Evolutionary conservation across 2,888 invertebrate species (phyloP).

Genomic region (Sussaba pulchella): DNA sequence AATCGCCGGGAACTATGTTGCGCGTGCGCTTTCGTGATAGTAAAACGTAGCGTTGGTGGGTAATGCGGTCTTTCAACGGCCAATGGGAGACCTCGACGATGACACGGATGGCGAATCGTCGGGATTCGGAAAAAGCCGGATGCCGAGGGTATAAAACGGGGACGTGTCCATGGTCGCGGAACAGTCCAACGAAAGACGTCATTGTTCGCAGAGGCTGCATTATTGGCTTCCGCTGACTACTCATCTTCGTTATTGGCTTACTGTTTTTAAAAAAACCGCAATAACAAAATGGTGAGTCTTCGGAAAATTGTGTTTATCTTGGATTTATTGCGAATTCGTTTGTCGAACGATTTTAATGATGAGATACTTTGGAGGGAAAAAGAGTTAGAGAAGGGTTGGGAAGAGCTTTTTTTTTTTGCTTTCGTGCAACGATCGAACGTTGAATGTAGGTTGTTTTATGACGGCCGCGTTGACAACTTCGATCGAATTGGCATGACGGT

Average conservation of each 20-base stretch:
- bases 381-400: not conserved
- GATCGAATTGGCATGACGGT: not conserved
- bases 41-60: conserved; percentile 58
- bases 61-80: conserved; percentile 67
- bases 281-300: conserved; percentile 68
- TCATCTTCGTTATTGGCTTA: conserved; percentile 59
- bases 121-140: conserved; percentile 32
- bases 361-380: too few relatives aligned
- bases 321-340: conserved; percentile 33
- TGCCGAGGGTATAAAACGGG: conserved; percentile 68
- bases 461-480: conserved; percentile 24
- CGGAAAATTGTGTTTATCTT: not conserved
- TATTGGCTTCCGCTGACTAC: conserved; percentile 68
- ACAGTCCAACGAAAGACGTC: conserved; percentile 67
- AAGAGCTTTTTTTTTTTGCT: conserved; percentile 11
- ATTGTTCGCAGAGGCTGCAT: conserved; percentile 69
- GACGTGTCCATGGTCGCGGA: conserved; percentile 49
- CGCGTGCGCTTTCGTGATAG: conserved; percentile 22
- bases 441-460: conserved; percentile 16
- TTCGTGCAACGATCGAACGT: not conserved
- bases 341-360: too few relatives aligned
- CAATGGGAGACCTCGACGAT: conserved; percentile 55
- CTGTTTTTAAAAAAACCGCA: conserved; percentile 49
- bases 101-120: conserved; percentile 65
- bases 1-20: conserved; percentile 37